Conservation (phyloP, 2,113 vertebrate genomes). For the Tragelaphus strepsiceros region DNA sequence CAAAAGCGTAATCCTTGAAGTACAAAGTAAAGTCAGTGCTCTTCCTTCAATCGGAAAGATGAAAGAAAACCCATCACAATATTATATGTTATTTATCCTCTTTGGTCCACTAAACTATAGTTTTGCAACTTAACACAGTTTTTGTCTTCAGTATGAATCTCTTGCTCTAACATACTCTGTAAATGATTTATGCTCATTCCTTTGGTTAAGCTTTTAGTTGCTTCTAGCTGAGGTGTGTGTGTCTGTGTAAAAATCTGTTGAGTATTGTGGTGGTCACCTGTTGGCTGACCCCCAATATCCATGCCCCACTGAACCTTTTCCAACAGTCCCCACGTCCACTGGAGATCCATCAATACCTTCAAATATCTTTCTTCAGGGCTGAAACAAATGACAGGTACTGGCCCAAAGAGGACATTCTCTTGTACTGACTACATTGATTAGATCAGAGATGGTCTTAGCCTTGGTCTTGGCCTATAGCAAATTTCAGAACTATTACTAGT, state of each 20-base stretch:
- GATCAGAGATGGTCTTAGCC: background rate
- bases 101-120: background rate
- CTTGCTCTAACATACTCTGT: background rate
- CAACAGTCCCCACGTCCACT: background rate
- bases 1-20: background rate
- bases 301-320: background rate
- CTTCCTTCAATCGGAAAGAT: background rate
- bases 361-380: background rate
- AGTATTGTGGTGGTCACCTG: background rate
- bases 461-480: background rate
- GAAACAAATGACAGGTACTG: fast-evolving
- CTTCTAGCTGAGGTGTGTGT: background rate
- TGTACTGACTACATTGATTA: no score
- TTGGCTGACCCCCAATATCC: background rate
- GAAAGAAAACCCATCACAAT: background rate
- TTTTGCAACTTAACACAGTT: background rate
- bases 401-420: background rate
- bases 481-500: background rate
- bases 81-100: background rate
- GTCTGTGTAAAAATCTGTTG: background rate
- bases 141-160: background rate
- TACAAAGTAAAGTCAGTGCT: background rate
- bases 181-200: background rate
- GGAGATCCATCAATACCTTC: background rate
- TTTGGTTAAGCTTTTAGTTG: background rate